Base-by-base conservation (phyloP, 2,797 vertebrate genomes). In the Parauchenoglanis ngamensis region DNA sequence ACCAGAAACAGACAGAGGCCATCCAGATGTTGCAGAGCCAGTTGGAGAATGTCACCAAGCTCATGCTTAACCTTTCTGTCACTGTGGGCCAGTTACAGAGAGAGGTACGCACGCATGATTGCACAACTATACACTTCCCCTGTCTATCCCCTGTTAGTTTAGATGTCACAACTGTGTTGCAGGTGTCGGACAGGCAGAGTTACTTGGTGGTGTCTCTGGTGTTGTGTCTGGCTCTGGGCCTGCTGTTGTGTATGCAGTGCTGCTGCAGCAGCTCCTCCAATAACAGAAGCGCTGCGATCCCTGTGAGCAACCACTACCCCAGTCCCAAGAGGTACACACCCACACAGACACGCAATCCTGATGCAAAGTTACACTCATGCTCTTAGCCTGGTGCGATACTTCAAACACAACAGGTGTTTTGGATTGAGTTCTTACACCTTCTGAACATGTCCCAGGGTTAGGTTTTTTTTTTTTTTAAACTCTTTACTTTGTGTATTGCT, bases 131-230 rank as follows among this genome's bases (percentile, higher is more conserved):
- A 59, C 35, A 49, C n/a, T 7, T 84, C 11, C 25, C 17, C 21
- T 25, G 21, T 61, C 8, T 35, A 35, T 11, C 0, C n/a, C 13
- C n/a, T 4, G 17, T 49, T 49, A 11, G 1, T 68, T 31, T 49
- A 28, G 17, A 65, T 0, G 7, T 49, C 12, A 7, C 44, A 28
- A 21, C 46, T 87, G 35, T 82, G 46, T 83, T 92, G 59, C 92
- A 99, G 98, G 97, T 99, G 52, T 98, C 97, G 4, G 98, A 99
- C 93, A 96, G 97, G 52, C 98, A 99, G 92, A 97, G 96, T 87
- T 99, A 98, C 92, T 96, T 99, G 92, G 96, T 99, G 89, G 95
- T 98, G 73, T 96, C 96, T 52, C 94, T 99, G 93, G 92, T 97
- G 88, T 95, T 99, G 57, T 98, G 97, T 92, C 92, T 98, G 89